These are phyloP conservation scores for Erpobdella octoculata DNA, from an alignment of 2,888 invertebrate genomes.

Conservation along the genomic window DNA sequence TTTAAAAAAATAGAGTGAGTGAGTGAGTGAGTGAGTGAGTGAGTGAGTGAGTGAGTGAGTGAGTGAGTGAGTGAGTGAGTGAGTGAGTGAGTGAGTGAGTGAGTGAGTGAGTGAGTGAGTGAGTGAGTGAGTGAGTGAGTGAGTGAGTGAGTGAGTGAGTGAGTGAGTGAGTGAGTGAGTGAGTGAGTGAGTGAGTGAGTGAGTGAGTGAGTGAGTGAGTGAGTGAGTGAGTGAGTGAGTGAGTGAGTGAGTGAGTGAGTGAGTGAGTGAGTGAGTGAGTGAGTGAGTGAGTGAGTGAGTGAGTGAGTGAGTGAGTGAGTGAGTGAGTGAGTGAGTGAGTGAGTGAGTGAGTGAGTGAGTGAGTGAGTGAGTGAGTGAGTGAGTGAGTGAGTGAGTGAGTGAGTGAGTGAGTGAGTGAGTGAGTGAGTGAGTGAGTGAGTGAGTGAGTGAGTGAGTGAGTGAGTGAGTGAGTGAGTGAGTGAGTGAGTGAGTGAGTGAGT, in stretches of 20 bases:
- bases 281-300: conserved; percentile 9
- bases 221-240: not conserved
- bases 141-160: not conserved
- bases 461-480: conserved; percentile 9
- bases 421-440: conserved; percentile 9
- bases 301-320: conserved; percentile 9
- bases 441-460: conserved; percentile 6
- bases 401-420: conserved; percentile 9
- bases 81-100: not conserved
- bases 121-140: not conserved
- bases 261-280: conserved; percentile 9
- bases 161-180: not conserved
- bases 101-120: not conserved
- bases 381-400: conserved; percentile 6
- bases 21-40: conserved; percentile 1
- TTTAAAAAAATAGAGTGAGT: not conserved
- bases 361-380: conserved; percentile 9
- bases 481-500: conserved; percentile 9
- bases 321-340: conserved; percentile 9
- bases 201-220: not conserved
- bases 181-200: not conserved
- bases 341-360: conserved; percentile 9
- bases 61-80: conserved; percentile 10
- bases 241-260: conserved; percentile 9
- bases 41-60: conserved; percentile 15